These are phyloP conservation scores for Caenorhabditis angaria DNA, from an alignment of 2,888 invertebrate species.

Conservation along the genomic window DNA sequence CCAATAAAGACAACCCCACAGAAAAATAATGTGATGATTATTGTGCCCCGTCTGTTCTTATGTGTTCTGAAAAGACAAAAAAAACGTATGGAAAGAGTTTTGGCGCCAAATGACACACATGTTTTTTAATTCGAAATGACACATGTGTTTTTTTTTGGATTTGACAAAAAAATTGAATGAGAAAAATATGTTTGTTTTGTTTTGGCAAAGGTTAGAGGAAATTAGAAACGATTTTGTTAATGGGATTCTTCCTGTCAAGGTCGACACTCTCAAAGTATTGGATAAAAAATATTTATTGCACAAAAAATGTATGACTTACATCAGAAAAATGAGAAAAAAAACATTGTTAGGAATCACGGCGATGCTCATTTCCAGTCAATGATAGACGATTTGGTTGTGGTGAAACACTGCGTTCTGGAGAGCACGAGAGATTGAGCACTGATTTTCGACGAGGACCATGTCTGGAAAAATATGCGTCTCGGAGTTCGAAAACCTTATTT, in stretches of 20 bases:
- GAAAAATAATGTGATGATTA: no score
- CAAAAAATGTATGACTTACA: constrained; percentile 4
- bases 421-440: constrained; percentile 41
- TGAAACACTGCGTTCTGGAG: constrained; percentile 47
- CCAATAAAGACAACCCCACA: no score
- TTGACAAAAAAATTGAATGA: no score
- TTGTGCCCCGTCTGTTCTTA: no score
- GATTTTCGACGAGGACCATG: constrained; percentile 52
- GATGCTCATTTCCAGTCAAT: constrained; percentile 27
- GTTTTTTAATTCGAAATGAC: no score
- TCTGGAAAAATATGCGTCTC: constrained; percentile 15
- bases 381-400: constrained; percentile 39
- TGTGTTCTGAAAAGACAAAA: no score
- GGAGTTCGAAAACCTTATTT: no score
- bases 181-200: no score
- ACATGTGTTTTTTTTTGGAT: no score
- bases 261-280: neutral
- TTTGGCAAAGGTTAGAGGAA: no score
- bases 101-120: no score
- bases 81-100: no score
- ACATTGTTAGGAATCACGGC: constrained; percentile 22
- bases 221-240: neutral
- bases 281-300: constrained; percentile 1
- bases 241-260: neutral
- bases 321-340: constrained; percentile 1